Percentiles rank a stretch among this genome's conserved stretches.
These are phyloP conservation scores for Nibea coibor DNA, from an alignment of 2,113 vertebrate species.

Conservation along the genomic window DNA sequence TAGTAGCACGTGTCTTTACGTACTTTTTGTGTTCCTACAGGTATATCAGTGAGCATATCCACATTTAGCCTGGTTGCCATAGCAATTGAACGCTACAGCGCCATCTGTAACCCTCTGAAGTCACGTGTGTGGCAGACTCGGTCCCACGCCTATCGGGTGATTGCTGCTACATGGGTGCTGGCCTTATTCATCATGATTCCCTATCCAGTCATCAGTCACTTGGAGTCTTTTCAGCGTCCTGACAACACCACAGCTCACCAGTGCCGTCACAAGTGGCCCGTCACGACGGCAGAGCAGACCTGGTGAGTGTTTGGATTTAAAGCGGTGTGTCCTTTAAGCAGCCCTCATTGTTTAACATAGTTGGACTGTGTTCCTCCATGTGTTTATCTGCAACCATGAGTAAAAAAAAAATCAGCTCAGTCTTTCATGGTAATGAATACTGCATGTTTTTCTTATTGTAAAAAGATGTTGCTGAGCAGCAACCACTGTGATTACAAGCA, in stretches of 20 bases:
- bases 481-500: too few species aligned
- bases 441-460: too few species aligned
- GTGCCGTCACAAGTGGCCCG: slow-evolving; percentile 90
- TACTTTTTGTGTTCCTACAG: slow-evolving; percentile 74
- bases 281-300: slow-evolving; percentile 83
- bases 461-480: too few species aligned
- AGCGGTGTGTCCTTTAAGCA: not conserved
- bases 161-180: slow-evolving; percentile 90
- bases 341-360: not conserved
- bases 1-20: not conserved
- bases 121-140: slow-evolving; percentile 96
- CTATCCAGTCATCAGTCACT: slow-evolving; percentile 89
- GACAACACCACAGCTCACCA: slow-evolving; percentile 79
- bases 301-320: slow-evolving; percentile 86
- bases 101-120: slow-evolving; percentile 96
- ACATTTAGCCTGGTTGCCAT: slow-evolving; percentile 97
- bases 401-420: not conserved
- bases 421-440: not conserved
- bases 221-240: slow-evolving; percentile 67
- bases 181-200: slow-evolving; percentile 93
- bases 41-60: slow-evolving; percentile 95
- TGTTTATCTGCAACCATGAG: not conserved
- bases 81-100: slow-evolving; percentile 95
- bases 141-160: slow-evolving; percentile 94
- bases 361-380: too few species aligned